Evolutionary conservation across 1,140 invertebrate genomes (phyloP), one percentile per base, ranked within the genome.

Genomic region (Hycleus phaleratus): DNA sequence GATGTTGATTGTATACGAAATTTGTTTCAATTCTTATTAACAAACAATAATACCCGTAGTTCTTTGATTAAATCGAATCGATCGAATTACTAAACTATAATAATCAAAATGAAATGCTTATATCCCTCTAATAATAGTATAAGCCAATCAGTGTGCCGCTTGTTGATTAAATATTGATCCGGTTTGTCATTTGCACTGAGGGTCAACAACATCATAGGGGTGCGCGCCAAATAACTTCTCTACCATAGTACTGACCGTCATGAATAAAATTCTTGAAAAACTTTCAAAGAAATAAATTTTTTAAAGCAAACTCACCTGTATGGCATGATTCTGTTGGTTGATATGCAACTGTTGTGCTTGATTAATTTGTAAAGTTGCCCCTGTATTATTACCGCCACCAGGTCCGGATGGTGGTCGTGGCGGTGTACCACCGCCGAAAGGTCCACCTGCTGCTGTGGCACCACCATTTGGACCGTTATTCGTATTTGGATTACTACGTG

Each of bases 331-430:
- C n/a, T 85, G 83, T 68, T 90, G 89, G 58, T 80, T 84, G 58
- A 91, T 87, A 71, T 93, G 89, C 60, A 93, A 73, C 69, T 91
- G 89, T 71, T 92, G 90, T 10, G 88, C 87, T 73, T 91, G 90
- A 66, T 87, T 88, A 74, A 92, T 88, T 73, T 91, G 88, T 62
- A 91, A 67, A 6, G 81, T 82, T 3, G 82, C 78, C 11, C 66
- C 64, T 54, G 61, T 63, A 61, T 54, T 63, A 62, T 47, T 71
- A 56, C 39, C 68, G 56, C 49, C 71, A 60, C 77, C 80, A 10
- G 78, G 72, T 48, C 81, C 79, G 1, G 82, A 83, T 4, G 83
- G 79, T 44, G 84, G 83, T 51, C 83, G 75, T 9, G 83, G 84
- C 8, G 77, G 81, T 26, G 80, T 79, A 58, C 80, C 75, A 44